Evolutionary conservation across 2,888 invertebrate species (phyloP), one percentile per base, ranked within the genome.

Genomic region (Drosophila nr. fundita): DNA sequence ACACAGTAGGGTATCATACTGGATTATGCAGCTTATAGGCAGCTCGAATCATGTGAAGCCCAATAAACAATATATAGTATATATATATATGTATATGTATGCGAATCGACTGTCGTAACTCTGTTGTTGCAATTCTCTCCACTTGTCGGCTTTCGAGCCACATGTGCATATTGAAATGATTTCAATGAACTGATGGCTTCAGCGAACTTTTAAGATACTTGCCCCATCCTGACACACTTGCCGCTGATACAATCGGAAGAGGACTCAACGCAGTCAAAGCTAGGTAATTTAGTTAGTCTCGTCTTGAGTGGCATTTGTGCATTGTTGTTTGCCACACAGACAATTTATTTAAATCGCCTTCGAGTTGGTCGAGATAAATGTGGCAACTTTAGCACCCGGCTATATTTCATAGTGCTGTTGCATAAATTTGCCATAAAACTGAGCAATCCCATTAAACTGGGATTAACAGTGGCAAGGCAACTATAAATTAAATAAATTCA

Each of bases 391-490:
- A 73, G 71, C 69, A 68, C 40, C 36, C 36, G 15, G 21, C 13
- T 21, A 68, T 63, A 75, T 78, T 73, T 87, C 76, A 87, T 80
- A 76, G 82, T 21, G 65, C 36, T 66, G 52, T 38, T 78, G 84
- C 68, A 85, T 85, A 85, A 87, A 87, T 84, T 85, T 73, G 62
- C 85, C 76, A 85, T 87, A 78, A 85, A 84, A 76, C 69, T 74
- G 80, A 79, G 76, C 71, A 81, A 68, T 71, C 69, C 76, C 76
- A 84, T 82, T 79, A 76, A 68, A 73, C 57, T 38, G 68, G 69
- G 45, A 77, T 80, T 85, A 81, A 83, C 79, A 79, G 87, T 83
- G 77, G 76, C 70, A 73, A 40, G 65, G 73, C 48, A 81, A 82
- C 85, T 81, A 85, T 79, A 76, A 81, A 83, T 65, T 65, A 78